Evolutionary conservation across 2,113 vertebrate genomes (phyloP).

Genomic region (Tylochromis polylepis): DNA sequence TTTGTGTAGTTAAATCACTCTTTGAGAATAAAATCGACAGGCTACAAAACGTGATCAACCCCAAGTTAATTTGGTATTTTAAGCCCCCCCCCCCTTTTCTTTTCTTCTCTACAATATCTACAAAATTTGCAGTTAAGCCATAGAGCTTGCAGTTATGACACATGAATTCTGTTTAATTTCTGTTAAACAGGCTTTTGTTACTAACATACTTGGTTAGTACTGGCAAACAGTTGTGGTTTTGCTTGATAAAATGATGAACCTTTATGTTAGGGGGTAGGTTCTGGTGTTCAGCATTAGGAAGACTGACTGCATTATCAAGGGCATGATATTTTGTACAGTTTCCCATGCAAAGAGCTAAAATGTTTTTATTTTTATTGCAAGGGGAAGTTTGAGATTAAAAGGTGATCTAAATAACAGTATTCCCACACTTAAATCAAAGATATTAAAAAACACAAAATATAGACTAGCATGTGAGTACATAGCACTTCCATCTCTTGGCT

Average conservation of each 20-base stretch:
- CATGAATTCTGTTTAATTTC: not conserved
- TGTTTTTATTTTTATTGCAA: not conserved
- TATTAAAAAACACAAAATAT: not conserved
- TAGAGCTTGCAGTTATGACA: fast-evolving
- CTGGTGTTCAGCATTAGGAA: not conserved
- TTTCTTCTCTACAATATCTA: not conserved
- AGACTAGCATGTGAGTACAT: not conserved
- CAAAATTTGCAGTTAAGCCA: not conserved
- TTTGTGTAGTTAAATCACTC: not conserved
- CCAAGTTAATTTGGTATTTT: not conserved
- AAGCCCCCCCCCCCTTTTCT: not conserved
- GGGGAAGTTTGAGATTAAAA: not conserved
- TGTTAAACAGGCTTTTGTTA: not conserved
- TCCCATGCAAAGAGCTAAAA: fast-evolving
- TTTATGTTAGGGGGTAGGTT: fast-evolving
- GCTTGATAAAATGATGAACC: not conserved
- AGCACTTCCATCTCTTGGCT: not conserved
- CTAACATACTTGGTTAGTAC: fast-evolving
- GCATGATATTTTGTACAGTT: not conserved
- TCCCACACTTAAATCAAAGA: fast-evolving
- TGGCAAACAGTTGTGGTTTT: not conserved
- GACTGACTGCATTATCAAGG: not conserved
- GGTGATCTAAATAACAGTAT: not conserved
- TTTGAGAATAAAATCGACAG: not conserved
- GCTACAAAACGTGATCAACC: not conserved